Conservation (phyloP, 2,888 invertebrate genomes). For the Nycteola revayana region DNA sequence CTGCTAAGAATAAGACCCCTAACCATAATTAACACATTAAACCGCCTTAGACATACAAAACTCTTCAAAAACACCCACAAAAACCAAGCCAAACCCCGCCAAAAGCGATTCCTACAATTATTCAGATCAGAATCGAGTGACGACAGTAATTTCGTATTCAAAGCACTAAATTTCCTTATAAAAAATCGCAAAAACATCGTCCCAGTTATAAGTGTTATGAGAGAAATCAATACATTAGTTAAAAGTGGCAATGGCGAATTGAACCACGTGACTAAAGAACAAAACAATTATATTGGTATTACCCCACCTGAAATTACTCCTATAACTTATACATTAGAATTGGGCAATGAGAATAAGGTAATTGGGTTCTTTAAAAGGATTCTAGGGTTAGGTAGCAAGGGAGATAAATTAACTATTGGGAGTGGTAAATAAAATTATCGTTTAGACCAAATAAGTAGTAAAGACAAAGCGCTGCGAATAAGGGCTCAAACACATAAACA, state of each 20-base stretch:
- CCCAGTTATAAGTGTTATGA: conserved; percentile 55
- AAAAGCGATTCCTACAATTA: conserved; percentile 52
- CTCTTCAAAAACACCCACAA: too few relatives aligned
- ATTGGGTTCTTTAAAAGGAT: conserved; percentile 50
- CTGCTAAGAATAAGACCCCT: too few relatives aligned
- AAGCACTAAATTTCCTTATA: conserved; percentile 50
- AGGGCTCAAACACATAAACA: too few relatives aligned
- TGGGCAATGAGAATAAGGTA: conserved; percentile 45
- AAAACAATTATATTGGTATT: conserved; percentile 55
- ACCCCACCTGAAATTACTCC: conserved; percentile 36
- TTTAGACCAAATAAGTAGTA: too few relatives aligned
- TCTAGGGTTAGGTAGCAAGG: conserved; percentile 47
- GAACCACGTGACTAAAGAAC: conserved; percentile 51
- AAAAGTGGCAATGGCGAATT: conserved; percentile 56
- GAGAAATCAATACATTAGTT: conserved; percentile 62
- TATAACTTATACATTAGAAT: conserved; percentile 47
- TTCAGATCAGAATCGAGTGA: conserved; percentile 39
- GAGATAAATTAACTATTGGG: conserved; percentile 50
- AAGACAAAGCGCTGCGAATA: too few relatives aligned
- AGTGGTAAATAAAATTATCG: conserved; percentile 38
- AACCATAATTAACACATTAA: too few relatives aligned
- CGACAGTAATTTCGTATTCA: conserved; percentile 49
- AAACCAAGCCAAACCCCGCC: conserved; percentile 38
- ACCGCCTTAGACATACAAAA: too few relatives aligned
- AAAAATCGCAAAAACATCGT: conserved; percentile 47